These are phyloP conservation scores for Dryadula phaetusa DNA, from an alignment of 2,888 invertebrate species.

Conservation along the genomic window DNA sequence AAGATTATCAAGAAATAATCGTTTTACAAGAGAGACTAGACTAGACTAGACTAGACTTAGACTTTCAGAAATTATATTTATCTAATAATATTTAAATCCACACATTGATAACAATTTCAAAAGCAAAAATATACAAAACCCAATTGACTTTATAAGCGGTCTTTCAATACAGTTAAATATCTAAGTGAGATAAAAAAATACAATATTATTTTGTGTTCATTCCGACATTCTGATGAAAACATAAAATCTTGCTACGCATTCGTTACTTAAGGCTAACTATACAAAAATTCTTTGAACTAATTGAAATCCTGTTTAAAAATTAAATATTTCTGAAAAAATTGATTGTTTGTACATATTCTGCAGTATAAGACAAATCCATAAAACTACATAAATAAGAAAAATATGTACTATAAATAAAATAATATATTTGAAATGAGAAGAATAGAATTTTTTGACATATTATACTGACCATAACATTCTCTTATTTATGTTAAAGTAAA, in stretches of 20 bases:
- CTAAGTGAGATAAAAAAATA: background rate
- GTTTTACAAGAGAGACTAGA: too few species aligned
- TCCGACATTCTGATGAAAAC: constrained; percentile 12
- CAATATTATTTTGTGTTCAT: constrained; percentile 10
- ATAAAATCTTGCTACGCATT: background rate
- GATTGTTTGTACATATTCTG: too few species aligned
- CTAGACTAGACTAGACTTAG: too few species aligned
- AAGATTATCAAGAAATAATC: too few species aligned
- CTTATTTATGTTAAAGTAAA: constrained; percentile 42
- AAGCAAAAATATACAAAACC: background rate
- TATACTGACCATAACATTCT: constrained; percentile 45
- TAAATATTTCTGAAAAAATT: background rate
- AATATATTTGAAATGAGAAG: background rate
- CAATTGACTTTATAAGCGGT: background rate
- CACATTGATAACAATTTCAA: background rate
- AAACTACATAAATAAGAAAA: too few species aligned
- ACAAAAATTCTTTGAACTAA: background rate
- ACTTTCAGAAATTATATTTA: too few species aligned
- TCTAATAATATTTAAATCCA: background rate
- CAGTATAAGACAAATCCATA: too few species aligned
- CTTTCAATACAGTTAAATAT: background rate
- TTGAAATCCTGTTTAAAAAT: background rate
- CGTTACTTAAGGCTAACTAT: constrained; percentile 7
- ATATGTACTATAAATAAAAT: too few species aligned
- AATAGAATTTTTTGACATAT: constrained; percentile 19